Conservation (phyloP, 2,797 vertebrate genomes). For the Chloroceryle inda region DNA sequence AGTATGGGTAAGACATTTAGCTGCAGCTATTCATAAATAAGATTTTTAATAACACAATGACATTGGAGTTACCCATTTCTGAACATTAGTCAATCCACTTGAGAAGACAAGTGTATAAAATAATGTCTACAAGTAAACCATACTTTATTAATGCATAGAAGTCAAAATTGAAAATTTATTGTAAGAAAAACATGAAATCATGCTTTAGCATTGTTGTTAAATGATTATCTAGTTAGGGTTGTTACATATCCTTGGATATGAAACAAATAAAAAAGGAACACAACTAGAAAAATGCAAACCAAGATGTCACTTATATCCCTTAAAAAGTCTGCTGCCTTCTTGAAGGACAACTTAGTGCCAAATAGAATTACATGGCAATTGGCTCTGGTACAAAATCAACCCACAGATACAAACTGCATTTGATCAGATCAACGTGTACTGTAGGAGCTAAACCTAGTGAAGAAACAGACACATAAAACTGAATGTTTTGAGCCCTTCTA, state of each 20-base stretch:
- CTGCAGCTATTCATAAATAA: constrained; percentile 22
- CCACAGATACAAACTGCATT: constrained; percentile 54
- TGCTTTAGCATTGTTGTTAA: background rate
- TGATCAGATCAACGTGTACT: constrained; percentile 28
- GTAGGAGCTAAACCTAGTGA: constrained; percentile 21
- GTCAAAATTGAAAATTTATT: background rate
- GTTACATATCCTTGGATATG: background rate
- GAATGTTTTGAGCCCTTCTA: constrained; percentile 13
- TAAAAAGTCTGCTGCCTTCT: background rate
- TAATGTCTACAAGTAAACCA: background rate
- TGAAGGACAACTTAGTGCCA: background rate
- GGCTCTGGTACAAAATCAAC: constrained; percentile 50
- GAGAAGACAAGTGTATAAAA: background rate
- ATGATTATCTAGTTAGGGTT: background rate
- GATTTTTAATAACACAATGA: background rate
- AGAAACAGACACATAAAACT: constrained; percentile 6
- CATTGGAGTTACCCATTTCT: constrained; percentile 1
- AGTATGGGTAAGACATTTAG: constrained; percentile 13
- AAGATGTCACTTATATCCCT: background rate
- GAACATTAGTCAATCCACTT: background rate
- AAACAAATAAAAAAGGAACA: background rate
- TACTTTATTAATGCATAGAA: background rate
- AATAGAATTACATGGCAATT: constrained; percentile 27
- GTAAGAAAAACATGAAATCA: background rate
- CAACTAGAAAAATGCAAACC: background rate